Conservation (phyloP, 1,140 invertebrate species). For the Plodia interpunctella region DNA sequence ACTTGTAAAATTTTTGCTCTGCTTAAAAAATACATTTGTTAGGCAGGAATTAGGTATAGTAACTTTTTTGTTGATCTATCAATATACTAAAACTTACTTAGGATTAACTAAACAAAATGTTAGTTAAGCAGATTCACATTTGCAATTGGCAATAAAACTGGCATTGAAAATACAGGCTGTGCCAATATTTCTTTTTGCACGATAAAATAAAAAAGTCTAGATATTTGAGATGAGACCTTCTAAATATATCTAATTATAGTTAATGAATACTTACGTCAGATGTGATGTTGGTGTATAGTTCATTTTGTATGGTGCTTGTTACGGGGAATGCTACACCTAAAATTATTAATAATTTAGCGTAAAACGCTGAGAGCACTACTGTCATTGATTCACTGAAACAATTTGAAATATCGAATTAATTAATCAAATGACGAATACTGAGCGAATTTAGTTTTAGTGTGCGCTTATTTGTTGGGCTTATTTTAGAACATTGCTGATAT, state of each 20-base stretch:
- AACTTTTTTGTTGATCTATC: too few species aligned
- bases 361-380: slow-evolving; percentile 67
- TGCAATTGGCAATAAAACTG: too few species aligned
- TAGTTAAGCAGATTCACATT: too few species aligned
- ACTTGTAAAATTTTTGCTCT: too few species aligned
- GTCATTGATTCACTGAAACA: slow-evolving; percentile 76
- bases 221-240: too few species aligned
- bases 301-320: slow-evolving; percentile 71
- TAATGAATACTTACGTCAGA: slow-evolving; percentile 56
- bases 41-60: too few species aligned
- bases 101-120: too few species aligned
- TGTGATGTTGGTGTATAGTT: slow-evolving; percentile 52
- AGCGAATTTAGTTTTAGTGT: slow-evolving; percentile 2
- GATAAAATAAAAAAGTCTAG: too few species aligned
- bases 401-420: slow-evolving; percentile 57
- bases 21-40: too few species aligned
- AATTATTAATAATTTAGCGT: slow-evolving; percentile 73
- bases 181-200: too few species aligned
- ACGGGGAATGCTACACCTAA: slow-evolving; percentile 65
- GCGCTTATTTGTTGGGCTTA: background rate
- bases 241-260: background rate
- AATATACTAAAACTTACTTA: too few species aligned
- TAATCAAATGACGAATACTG: slow-evolving; percentile 34
- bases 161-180: too few species aligned
- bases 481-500: slow-evolving; percentile 3